Evolutionary conservation across 2,113 vertebrate species (phyloP).

Genomic region (Sinocyclocheilus maitianheensis): DNA sequence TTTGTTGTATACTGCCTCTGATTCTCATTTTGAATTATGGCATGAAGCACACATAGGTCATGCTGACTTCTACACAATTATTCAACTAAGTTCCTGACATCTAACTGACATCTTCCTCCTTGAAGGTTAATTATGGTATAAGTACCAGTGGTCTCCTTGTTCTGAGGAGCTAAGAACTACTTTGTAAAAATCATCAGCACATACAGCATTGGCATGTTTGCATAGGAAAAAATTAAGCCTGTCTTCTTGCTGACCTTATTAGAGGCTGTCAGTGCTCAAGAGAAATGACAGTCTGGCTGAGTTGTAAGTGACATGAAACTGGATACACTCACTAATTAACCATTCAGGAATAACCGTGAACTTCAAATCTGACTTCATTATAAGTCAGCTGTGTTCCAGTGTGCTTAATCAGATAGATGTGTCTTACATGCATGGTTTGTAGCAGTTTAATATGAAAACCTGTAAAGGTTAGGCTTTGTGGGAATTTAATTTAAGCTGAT

Average conservation of each 20-base stretch:
- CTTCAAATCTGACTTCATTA: background rate
- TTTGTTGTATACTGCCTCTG: background rate
- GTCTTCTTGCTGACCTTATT: conserved; percentile 4
- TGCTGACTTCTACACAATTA: background rate
- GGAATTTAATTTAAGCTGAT: background rate
- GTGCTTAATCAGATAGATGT: background rate
- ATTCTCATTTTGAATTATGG: conserved; percentile 5
- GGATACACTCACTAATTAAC: conserved; percentile 6
- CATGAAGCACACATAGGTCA: background rate
- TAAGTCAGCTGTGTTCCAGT: background rate
- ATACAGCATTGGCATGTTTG: background rate
- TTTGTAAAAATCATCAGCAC: background rate
- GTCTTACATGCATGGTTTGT: background rate
- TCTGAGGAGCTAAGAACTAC: background rate
- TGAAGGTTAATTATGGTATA: conserved; percentile 26
- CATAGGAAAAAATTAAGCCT: background rate
- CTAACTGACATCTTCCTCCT: conserved; percentile 9
- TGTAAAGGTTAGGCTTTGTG: background rate
- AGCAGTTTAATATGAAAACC: background rate
- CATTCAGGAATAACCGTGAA: background rate
- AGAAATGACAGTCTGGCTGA: background rate
- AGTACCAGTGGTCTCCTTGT: background rate
- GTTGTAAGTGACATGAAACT: background rate
- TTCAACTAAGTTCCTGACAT: conserved; percentile 2
- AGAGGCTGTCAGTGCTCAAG: conserved; percentile 17